phyloP scores from a whole-genome alignment of 2,797 vertebrate species.

The Sus cebifrons region DNA sequence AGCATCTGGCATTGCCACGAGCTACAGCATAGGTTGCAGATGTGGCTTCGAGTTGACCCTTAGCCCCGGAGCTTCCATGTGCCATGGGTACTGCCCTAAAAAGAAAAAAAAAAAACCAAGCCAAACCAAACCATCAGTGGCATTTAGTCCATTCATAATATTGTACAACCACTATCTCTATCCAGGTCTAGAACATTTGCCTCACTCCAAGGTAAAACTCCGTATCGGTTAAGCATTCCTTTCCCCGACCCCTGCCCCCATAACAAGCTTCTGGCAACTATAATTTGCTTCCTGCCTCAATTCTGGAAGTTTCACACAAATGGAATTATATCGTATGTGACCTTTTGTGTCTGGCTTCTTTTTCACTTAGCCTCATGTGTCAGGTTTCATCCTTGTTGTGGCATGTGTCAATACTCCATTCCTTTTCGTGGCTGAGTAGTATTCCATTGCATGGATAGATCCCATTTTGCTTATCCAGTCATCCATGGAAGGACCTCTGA shows the following conservation, averaged over 20 bases:
- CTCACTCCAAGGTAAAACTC: neutral
- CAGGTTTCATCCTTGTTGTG: accelerated
- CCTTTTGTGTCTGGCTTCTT: neutral
- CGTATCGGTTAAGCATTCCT: too few species aligned
- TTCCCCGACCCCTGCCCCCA: accelerated
- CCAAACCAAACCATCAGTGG: too few species aligned
- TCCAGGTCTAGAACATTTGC: neutral
- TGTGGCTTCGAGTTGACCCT: too few species aligned
- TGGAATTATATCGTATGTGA: neutral
- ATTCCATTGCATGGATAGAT: accelerated
- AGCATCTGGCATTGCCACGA: too few species aligned
- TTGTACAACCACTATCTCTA: too few species aligned
- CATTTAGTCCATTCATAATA: neutral
- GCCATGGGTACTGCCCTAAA: too few species aligned
- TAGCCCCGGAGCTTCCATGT: too few species aligned
- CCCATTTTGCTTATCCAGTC: neutral
- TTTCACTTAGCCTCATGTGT: neutral
- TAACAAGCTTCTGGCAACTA: accelerated
- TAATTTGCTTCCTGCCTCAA: neutral
- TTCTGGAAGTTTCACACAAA: neutral
- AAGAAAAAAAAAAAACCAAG: too few species aligned
- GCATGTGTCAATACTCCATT: accelerated
- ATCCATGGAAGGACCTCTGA: neutral
- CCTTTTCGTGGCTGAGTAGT: neutral
- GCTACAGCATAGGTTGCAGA: too few species aligned